Conservation (phyloP, 2,113 vertebrate genomes). For the Apodemus speciosus region DNA sequence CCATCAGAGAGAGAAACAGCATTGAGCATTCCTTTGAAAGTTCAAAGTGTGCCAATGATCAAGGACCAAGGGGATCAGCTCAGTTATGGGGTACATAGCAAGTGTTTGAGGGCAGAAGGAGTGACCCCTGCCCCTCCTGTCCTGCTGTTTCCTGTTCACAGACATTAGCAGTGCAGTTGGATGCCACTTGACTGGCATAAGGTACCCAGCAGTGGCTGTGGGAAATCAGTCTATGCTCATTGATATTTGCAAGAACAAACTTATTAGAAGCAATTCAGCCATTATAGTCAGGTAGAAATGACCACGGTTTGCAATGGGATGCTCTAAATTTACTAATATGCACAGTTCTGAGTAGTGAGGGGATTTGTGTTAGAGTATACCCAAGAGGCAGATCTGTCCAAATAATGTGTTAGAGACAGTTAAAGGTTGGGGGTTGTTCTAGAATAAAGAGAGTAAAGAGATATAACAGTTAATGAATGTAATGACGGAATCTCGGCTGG, state of each 20-base stretch:
- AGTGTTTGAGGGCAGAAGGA: background rate
- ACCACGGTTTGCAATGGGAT: background rate
- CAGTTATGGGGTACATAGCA: accelerated
- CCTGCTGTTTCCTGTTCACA: background rate
- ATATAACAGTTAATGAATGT: background rate
- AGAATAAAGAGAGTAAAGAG: background rate
- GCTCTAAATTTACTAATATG: background rate
- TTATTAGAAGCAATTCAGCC: background rate
- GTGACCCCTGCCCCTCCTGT: accelerated
- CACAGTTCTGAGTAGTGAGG: too few relatives aligned
- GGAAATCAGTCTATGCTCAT: background rate
- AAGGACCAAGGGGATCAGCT: background rate
- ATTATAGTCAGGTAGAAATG: background rate
- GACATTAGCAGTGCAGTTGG: accelerated
- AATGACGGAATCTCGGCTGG: background rate
- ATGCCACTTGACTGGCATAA: background rate
- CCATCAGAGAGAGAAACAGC: background rate
- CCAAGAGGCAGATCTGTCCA: background rate
- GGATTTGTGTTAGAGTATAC: background rate
- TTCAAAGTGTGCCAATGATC: background rate
- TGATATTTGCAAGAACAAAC: background rate
- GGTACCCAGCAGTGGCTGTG: accelerated
- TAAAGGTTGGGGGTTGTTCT: background rate
- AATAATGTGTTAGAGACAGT: accelerated
- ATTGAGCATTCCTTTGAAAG: background rate